phyloP scores from a whole-genome alignment of 2,888 invertebrate genomes.

The Strigamia crassipes region DNA sequence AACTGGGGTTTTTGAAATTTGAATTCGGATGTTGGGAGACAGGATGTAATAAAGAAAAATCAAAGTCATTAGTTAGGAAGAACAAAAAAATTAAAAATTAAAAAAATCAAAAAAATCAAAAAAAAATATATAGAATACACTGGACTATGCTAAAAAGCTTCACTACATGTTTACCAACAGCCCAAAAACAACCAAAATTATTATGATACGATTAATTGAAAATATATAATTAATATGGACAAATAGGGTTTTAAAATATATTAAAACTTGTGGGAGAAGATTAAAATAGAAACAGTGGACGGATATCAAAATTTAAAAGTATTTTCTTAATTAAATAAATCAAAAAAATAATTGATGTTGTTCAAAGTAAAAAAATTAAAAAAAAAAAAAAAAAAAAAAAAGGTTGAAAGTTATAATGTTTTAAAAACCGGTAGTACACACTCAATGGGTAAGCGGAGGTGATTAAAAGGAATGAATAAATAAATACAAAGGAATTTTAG shows the following conservation, averaged over 20 bases:
- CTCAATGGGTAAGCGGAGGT: conserved; percentile 2
- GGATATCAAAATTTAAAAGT: conserved; percentile 16
- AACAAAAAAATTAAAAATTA: background rate
- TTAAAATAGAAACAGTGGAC: conserved; percentile 3
- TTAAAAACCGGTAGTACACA: conserved; percentile 4
- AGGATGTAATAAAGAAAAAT: background rate
- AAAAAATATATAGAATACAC: conserved; percentile 10
- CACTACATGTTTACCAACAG: conserved; percentile 41
- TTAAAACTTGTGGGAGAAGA: background rate
- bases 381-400: conserved; percentile 33
- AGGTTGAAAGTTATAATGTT: background rate
- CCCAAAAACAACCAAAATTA: conserved; percentile 10
- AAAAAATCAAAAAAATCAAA: background rate
- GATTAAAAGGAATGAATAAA: conserved; percentile 17
- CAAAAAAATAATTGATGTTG: background rate
- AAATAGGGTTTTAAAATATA: background rate
- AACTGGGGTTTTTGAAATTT: conserved; percentile 28
- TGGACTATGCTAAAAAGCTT: conserved; percentile 35
- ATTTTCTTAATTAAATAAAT: conserved; percentile 15
- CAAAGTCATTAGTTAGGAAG: background rate
- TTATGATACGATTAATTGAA: background rate
- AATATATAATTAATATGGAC: background rate
- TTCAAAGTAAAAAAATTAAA: background rate
- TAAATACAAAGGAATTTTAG: background rate
- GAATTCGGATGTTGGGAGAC: background rate